phyloP scores from a whole-genome alignment of 2,113 vertebrate species.

The Neotoma lepida region DNA sequence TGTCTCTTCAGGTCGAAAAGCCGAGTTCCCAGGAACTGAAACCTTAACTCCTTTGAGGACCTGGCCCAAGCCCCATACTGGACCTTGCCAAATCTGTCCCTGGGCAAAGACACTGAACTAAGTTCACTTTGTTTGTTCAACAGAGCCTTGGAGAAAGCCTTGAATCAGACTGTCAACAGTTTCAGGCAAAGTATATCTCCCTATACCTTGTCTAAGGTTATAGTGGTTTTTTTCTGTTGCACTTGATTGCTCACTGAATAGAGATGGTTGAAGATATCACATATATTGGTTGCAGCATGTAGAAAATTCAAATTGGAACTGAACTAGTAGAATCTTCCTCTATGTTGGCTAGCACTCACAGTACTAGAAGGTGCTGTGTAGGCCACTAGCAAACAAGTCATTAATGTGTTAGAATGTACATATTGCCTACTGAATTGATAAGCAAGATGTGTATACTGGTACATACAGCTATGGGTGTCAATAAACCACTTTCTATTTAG shows the following conservation, averaged over 20 bases:
- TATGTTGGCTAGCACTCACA: neutral
- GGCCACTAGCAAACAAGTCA: neutral
- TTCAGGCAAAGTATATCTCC: neutral
- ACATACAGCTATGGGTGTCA: neutral
- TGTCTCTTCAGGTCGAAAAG: neutral
- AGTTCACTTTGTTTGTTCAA: neutral
- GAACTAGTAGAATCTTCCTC: neutral
- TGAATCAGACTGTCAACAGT: neutral
- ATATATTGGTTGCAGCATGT: neutral
- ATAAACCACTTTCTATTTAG: neutral
- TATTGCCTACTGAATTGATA: neutral
- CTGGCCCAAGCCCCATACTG: neutral
- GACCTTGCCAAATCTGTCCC: neutral
- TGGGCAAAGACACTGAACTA: neutral
- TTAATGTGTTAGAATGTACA: neutral
- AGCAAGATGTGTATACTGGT: neutral
- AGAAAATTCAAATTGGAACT: neutral
- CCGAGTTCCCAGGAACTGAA: neutral
- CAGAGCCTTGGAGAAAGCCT: neutral
- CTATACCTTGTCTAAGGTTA: neutral
- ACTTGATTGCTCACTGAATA: neutral
- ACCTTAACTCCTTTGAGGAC: neutral
- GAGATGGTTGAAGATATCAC: neutral
- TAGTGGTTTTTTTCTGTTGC: neutral
- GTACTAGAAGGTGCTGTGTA: neutral